Evolutionary conservation across 2,113 vertebrate genomes (phyloP), one percentile per base, ranked within the genome.

Genomic region (Trochalopteron elliotii): DNA sequence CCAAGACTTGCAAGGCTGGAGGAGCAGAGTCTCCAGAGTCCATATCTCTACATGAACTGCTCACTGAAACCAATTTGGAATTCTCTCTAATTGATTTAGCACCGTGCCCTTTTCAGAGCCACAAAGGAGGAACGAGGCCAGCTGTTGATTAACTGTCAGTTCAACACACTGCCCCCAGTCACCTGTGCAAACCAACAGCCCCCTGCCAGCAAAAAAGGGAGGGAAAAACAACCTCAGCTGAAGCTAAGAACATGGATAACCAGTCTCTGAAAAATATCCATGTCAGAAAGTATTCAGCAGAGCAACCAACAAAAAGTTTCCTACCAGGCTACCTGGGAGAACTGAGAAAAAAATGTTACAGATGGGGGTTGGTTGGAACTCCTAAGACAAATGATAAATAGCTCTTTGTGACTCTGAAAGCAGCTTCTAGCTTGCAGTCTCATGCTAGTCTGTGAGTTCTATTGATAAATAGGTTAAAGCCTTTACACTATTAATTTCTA

Each of bases 21-120:
- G 27, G 53, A 93, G 19, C 23, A 70, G 7, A 31, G 31, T 39
- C 74, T 87, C 78, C 45, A 44, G 63, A 77, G 82, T 10, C 82
- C 12, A 0, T 35, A 24, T 56, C 64, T 83, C 68, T 78, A 25
- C 44, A n/a, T 1, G 10, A 96, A 80, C 52, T 39, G 31, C 40
- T 94, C 60, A 9, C 55, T 17, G 22, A 80, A 93, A 55, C 63
- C 71, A 45, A 49, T 72, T 7, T 84, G 57, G 84, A 92, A 56
- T 47, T 80, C 35, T 65, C 72, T 47, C 63, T 87, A 90, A 76
- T 69, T 90, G 78, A 70, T 87, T 94, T 61, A 90, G 33, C 70
- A 37, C 22, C 1, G 0, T 77, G 84, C 71, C 82, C 79, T 95
- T 93, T 67, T 31, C 82, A n/a, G 75, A 88, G 61, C 70, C 71